Base-by-base conservation (phyloP, 1,140 invertebrate species). In the Brachionus plicatilis region DNA sequence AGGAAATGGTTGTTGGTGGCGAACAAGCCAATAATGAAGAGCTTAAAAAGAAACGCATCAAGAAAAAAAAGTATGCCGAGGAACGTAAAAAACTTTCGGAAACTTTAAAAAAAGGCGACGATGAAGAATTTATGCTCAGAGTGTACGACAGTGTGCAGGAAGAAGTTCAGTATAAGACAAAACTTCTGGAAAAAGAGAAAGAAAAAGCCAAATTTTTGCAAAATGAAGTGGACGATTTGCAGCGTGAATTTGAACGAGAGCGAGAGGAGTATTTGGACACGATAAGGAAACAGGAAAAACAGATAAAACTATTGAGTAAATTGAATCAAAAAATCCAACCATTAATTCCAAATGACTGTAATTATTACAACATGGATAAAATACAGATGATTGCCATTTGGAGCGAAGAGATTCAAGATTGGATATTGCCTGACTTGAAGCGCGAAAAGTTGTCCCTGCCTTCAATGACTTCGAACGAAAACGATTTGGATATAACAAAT, bases 1-100 rank as follows among this genome's bases (percentile, higher is more conserved):
- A 82, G 65, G 79, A 82, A 27, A 65, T 82, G 79, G 65, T 82
- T 24, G 79, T 82, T 83, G 94, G 94, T 33, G 94, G 94, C 1
- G 94, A 95, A 87, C 91, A 92, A 85, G 92, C 91, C 1, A 89
- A 93, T 87, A 94, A 95, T 88, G 89, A 89, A 85, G 88, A 88
- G 78, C 90, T 90, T 85, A 87, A 92, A 41, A 92, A 91, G 86
- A 91, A 85, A 91, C 92, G 85, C 88, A 93, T 84, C 90, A 91
- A 79, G 91, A 91, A 84, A 45, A 24, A 89, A 90, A 89, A 86
- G 89, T 82, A 86, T 86, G 83, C 88, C 87, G 24, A 87, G 89
- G 86, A 87, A 88, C 8, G 84, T 65, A 50, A 70, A 78, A 29
- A 37, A n/a, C 33, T 84, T 24, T 43, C 45, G 0, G 68, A 84